Evolutionary conservation across 53 echinoderm and acorn worm genomes (phyloP).

Genomic region (Temnopleurus reevesii): DNA sequence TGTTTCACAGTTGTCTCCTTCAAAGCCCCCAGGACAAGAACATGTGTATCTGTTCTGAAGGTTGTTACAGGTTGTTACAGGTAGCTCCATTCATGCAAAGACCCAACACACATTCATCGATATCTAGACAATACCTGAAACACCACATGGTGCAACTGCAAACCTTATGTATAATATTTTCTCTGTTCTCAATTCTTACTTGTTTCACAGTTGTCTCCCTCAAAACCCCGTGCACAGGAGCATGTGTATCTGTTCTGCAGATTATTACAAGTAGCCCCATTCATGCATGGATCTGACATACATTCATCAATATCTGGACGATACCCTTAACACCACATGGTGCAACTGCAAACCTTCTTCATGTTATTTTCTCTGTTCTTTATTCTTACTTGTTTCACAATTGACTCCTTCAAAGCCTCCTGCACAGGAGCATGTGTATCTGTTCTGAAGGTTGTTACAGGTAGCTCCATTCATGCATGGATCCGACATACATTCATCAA

Average conservation of each 20-base stretch:
- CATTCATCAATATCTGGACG: slow-evolving; percentile 80
- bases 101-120: slow-evolving; percentile 27
- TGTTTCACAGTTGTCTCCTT: slow-evolving; percentile 67
- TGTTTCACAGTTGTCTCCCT: slow-evolving; percentile 61
- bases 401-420: slow-evolving; percentile 61
- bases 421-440: slow-evolving; percentile 62
- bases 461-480: slow-evolving; percentile 70
- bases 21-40: slow-evolving; percentile 53
- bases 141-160: no score
- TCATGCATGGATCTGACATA: slow-evolving; percentile 60
- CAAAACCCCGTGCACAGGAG: slow-evolving; percentile 60
- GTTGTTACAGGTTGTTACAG: slow-evolving; percentile 2
- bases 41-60: slow-evolving; percentile 53
- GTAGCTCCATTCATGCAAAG: slow-evolving; percentile 44
- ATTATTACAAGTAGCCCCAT: slow-evolving; percentile 67
- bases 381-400: slow-evolving; percentile 58
- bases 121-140: slow-evolving; percentile 10
- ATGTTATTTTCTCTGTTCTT: no score
- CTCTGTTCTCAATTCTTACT: slow-evolving; percentile 33
- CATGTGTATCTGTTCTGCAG: slow-evolving; percentile 62
- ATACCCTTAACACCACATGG: no score
- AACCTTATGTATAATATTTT: no score
- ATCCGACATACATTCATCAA: slow-evolving; percentile 64
- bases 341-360: no score
- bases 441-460: slow-evolving; percentile 62